These are phyloP conservation scores for Agrenia bidenticulata DNA, from an alignment of 2,888 invertebrate species.

Conservation along the genomic window DNA sequence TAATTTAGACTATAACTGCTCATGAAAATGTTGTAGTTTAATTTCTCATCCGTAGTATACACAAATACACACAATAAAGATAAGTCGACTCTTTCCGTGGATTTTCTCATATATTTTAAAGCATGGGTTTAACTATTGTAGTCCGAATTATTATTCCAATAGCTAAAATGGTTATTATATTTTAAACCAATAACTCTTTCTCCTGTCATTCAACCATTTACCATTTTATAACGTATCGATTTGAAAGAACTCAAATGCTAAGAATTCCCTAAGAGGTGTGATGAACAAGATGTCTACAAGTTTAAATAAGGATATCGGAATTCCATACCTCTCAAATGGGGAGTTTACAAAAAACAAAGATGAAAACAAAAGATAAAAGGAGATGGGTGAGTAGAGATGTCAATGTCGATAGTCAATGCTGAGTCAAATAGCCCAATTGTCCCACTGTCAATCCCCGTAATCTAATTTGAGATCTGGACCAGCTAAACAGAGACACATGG, in stretches of 20 bases:
- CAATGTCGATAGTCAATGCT: conserved; percentile 21
- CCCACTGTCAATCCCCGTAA: conserved; percentile 19
- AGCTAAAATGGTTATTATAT: too few relatives aligned
- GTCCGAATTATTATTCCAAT: too few relatives aligned
- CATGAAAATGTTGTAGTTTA: too few relatives aligned
- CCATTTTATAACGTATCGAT: neutral
- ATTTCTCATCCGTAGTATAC: too few relatives aligned
- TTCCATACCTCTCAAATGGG: neutral
- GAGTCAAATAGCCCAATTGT: conserved; percentile 20
- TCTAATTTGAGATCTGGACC: conserved; percentile 18
- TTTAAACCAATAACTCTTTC: too few relatives aligned
- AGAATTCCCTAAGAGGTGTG: conserved; percentile 11
- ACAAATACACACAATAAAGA: too few relatives aligned
- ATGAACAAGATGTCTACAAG: conserved; percentile 10
- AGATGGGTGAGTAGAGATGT: conserved; percentile 22
- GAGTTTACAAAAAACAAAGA: conserved; percentile 2
- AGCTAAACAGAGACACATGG: neutral
- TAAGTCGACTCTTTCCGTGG: too few relatives aligned
- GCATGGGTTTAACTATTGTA: too few relatives aligned
- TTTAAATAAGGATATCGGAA: conserved; percentile 18
- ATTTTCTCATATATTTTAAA: too few relatives aligned
- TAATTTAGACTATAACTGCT: too few relatives aligned
- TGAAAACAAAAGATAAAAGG: conserved; percentile 8
- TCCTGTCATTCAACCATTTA: too few relatives aligned
- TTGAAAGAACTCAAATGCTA: neutral